These are phyloP conservation scores for Ennomos fuscantarius DNA, from an alignment of 2,888 invertebrate species.

Conservation along the genomic window DNA sequence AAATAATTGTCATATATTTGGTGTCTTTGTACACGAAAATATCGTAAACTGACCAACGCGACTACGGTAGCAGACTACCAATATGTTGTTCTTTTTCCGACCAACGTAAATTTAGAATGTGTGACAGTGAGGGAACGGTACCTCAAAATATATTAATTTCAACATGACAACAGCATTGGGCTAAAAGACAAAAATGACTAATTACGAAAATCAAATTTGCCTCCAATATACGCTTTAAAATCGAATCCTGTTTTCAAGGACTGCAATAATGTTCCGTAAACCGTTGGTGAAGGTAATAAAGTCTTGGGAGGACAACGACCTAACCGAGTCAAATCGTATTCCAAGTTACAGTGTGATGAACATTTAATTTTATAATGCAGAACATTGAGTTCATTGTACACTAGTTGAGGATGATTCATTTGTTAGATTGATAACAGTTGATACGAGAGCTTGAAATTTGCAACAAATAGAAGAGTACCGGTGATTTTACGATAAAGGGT, in stretches of 20 bases:
- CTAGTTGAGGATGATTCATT: slow-evolving; percentile 63
- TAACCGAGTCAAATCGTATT: slow-evolving; percentile 74
- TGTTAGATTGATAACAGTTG: slow-evolving; percentile 64
- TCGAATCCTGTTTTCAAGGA: slow-evolving; percentile 76
- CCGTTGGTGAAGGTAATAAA: slow-evolving; percentile 78
- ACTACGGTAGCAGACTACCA: slow-evolving; percentile 33
- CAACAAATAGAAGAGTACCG: slow-evolving; percentile 43
- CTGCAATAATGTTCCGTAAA: slow-evolving; percentile 73
- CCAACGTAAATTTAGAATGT: slow-evolving; percentile 37
- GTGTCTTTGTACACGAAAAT: slow-evolving; percentile 25
- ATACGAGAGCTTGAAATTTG: slow-evolving; percentile 48
- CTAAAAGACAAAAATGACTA: slow-evolving; percentile 2
- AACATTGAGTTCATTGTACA: slow-evolving; percentile 68
- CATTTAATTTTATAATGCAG: slow-evolving; percentile 75
- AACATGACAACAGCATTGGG: slow-evolving; percentile 16
- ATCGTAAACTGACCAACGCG: slow-evolving; percentile 29
- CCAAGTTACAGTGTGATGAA: slow-evolving; percentile 69
- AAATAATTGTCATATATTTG: slow-evolving; percentile 8
- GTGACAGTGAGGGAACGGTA: slow-evolving; percentile 39
- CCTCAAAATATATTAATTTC: slow-evolving; percentile 28
- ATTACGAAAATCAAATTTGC: slow-evolving; percentile 27
- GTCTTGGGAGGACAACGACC: slow-evolving; percentile 79
- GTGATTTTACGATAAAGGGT: slow-evolving; percentile 33
- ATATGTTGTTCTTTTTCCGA: slow-evolving; percentile 38
- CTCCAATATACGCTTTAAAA: slow-evolving; percentile 44